A percentile compares a stretch with the other conserved stretches of the same genome.
phyloP scores from a whole-genome alignment of 2,113 vertebrate species.

The Epinephelus fuscoguttatus region DNA sequence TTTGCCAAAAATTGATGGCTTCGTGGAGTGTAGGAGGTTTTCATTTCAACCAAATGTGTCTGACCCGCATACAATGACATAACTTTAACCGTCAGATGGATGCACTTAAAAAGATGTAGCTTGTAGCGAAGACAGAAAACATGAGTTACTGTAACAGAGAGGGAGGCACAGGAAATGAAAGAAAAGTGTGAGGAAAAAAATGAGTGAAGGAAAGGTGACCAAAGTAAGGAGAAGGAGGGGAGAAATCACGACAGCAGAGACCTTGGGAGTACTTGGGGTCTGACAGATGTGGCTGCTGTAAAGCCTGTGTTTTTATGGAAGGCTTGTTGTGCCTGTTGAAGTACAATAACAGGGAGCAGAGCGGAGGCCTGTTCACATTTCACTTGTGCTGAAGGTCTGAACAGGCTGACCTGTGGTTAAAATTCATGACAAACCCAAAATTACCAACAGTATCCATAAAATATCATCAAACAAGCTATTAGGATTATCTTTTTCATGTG shows the following conservation, averaged over 20 bases:
- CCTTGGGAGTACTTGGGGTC: constrained; percentile 28
- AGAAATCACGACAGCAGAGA: constrained; percentile 8
- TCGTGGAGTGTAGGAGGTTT: background rate
- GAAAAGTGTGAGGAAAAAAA: background rate
- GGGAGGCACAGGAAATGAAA: background rate
- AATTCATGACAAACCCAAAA: background rate
- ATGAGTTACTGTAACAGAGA: background rate
- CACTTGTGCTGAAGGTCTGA: background rate
- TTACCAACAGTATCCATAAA: background rate
- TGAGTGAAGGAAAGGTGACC: constrained; percentile 6
- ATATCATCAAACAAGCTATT: background rate
- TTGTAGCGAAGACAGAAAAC: background rate
- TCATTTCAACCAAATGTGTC: constrained; percentile 29
- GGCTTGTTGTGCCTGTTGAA: constrained; percentile 17
- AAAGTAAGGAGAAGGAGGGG: constrained; percentile 7
- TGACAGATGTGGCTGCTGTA: constrained; percentile 41
- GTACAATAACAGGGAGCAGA: constrained; percentile 16
- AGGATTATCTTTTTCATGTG: background rate
- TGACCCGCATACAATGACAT: background rate
- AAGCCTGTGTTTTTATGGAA: constrained; percentile 11
- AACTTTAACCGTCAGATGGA: constrained; percentile 17
- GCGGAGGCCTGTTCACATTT: constrained; percentile 4
- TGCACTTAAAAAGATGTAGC: background rate
- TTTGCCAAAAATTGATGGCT: constrained; percentile 25
- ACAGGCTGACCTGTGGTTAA: background rate